A percentile compares a stretch with the other conserved stretches of the same genome.
phyloP scores from a whole-genome alignment of 1,140 invertebrate genomes.

The Nymphalis io region DNA sequence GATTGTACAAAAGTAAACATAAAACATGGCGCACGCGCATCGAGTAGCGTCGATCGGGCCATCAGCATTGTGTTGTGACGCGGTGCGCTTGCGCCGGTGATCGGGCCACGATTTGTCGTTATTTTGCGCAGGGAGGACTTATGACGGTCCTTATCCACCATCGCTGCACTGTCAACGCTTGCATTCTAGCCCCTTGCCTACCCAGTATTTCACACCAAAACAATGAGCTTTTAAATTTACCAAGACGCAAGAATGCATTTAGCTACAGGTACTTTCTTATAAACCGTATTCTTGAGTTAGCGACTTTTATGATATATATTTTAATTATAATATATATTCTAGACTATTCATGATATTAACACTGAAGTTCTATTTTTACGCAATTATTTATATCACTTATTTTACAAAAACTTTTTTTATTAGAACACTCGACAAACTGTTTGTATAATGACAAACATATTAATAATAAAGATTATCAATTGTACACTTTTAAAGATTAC shows the following conservation, averaged over 20 bases:
- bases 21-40: slow-evolving; percentile 67
- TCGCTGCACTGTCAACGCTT: slow-evolving; percentile 63
- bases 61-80: slow-evolving; percentile 62
- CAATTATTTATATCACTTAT: no score
- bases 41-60: slow-evolving; percentile 57
- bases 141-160: slow-evolving; percentile 74
- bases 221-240: slow-evolving; percentile 74
- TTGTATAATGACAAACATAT: no score
- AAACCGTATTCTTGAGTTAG: slow-evolving; percentile 5
- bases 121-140: slow-evolving; percentile 65
- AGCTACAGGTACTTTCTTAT: slow-evolving; percentile 31
- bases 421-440: no score
- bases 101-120: slow-evolving; percentile 71
- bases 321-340: not conserved
- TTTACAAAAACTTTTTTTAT: no score
- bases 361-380: no score
- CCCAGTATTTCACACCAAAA: slow-evolving; percentile 74
- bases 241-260: slow-evolving; percentile 30
- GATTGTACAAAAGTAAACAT: slow-evolving; percentile 73
- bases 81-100: slow-evolving; percentile 43
- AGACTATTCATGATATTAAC: not conserved
- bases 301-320: not conserved
- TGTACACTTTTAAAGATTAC: no score
- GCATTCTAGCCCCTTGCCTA: slow-evolving; percentile 58
- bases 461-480: no score